Percentiles rank a stretch among this genome's conserved stretches.
These are phyloP conservation scores for Alauda arvensis DNA, from an alignment of 2,797 vertebrate species.

Conservation along the genomic window DNA sequence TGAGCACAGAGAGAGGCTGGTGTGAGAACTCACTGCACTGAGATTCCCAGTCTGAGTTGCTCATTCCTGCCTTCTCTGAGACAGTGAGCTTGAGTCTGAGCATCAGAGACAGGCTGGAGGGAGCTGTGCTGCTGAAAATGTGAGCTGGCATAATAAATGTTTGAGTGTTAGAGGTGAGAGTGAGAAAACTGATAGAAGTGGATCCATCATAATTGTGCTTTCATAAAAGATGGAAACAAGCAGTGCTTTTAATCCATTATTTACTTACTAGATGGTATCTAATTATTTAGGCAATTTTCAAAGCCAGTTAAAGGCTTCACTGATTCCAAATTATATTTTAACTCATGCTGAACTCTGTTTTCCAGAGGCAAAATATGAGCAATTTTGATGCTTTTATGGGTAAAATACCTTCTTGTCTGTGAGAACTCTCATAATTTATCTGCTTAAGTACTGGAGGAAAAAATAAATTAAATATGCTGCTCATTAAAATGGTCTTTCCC, in stretches of 20 bases:
- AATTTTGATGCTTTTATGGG: not conserved
- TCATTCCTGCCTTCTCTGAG: not conserved
- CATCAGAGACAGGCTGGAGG: not conserved
- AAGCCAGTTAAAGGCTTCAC: not conserved
- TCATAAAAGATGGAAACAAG: not conserved
- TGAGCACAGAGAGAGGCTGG: not conserved
- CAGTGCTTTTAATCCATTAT: slow-evolving; percentile 14
- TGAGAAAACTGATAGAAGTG: not conserved
- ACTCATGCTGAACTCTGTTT: not conserved
- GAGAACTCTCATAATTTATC: not conserved
- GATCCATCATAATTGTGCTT: not conserved
- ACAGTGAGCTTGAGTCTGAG: not conserved
- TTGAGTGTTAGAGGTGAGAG: not conserved
- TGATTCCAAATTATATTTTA: not conserved
- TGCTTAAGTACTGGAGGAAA: not conserved
- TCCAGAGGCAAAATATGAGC: not conserved
- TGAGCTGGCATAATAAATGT: not conserved
- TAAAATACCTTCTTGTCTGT: not conserved
- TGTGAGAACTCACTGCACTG: not conserved
- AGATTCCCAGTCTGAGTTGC: not conserved
- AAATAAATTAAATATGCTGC: not conserved
- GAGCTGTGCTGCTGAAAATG: not conserved
- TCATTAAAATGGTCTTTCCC: not conserved
- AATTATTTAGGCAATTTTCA: not conserved
- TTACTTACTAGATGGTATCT: not conserved